Conservation (phyloP, 2,888 invertebrate species). For the Malthinus seriepunctatus region DNA sequence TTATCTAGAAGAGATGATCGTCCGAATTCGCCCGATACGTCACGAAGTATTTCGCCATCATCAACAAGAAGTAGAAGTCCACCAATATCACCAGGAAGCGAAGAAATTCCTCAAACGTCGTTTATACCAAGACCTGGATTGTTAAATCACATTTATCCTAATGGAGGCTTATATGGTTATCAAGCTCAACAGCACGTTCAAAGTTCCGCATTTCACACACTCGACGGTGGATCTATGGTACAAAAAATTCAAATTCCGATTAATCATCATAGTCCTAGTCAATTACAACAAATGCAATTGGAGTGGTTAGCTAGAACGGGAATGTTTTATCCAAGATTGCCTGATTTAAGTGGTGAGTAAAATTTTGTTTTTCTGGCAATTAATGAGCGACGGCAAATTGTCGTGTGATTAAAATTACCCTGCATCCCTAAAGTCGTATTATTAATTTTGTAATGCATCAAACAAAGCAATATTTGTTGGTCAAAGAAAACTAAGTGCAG, state of each 20-base stretch:
- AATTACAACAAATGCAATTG: constrained; percentile 79
- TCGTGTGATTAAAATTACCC: neutral
- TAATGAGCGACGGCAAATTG: neutral
- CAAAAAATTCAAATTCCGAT: constrained; percentile 57
- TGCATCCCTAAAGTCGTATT: too few species aligned
- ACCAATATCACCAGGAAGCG: constrained; percentile 84
- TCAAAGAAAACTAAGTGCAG: too few species aligned
- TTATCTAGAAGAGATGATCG: constrained; percentile 60
- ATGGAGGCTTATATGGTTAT: constrained; percentile 48
- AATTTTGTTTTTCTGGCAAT: neutral
- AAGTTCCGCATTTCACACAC: constrained; percentile 60
- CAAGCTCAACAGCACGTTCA: constrained; percentile 60
- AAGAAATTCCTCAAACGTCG: constrained; percentile 62
- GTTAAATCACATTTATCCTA: constrained; percentile 54
- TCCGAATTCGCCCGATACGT: constrained; percentile 47
- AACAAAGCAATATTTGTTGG: too few species aligned
- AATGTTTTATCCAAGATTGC: constrained; percentile 88
- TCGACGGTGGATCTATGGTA: constrained; percentile 52
- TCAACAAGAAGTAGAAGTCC: constrained; percentile 76
- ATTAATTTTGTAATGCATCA: too few species aligned
- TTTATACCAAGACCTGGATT: constrained; percentile 67
- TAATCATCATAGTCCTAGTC: constrained; percentile 54
- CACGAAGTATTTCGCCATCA: constrained; percentile 52
- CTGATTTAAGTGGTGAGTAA: constrained; percentile 76
- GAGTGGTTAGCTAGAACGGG: constrained; percentile 92